These are phyloP conservation scores for Varanus komodoensis DNA, from an alignment of 2,113 vertebrate species.

Conservation along the genomic window DNA sequence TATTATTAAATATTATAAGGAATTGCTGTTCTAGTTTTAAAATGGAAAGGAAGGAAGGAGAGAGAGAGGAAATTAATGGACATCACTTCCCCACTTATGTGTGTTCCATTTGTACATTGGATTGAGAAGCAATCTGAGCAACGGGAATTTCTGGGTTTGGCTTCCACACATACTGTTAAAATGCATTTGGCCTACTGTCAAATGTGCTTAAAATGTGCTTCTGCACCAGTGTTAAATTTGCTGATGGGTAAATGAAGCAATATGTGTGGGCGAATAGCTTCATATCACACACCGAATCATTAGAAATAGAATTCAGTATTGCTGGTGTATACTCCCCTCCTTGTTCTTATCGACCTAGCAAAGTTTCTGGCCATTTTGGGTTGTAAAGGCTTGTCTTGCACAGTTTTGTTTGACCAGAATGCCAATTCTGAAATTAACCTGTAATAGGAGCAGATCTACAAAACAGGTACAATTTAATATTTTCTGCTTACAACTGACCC, in stretches of 20 bases:
- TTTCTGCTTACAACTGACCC: constrained; percentile 2
- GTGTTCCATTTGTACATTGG: background rate
- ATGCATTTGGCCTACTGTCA: constrained; percentile 33
- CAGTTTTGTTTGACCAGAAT: background rate
- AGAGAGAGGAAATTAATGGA: background rate
- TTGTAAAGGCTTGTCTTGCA: background rate
- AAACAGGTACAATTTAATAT: constrained; percentile 21
- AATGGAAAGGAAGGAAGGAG: background rate
- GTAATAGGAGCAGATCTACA: constrained; percentile 6
- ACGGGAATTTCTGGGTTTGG: background rate
- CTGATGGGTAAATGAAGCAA: constrained; percentile 35
- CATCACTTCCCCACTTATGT: background rate
- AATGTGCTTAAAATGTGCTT: constrained; percentile 27
- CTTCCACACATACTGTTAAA: constrained; percentile 1
- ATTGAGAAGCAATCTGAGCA: background rate
- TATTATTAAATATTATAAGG: background rate
- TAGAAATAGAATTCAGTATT: constrained; percentile 34
- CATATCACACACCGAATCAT: background rate
- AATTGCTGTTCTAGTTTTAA: background rate
- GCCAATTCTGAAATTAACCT: constrained; percentile 16
- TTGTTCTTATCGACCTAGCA: constrained; percentile 14
- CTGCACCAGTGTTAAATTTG: constrained; percentile 25
- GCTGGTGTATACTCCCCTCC: background rate
- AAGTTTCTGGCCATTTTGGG: constrained; percentile 12
- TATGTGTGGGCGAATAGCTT: constrained; percentile 16